phyloP scores from a whole-genome alignment of 2,797 vertebrate species.

The Chaenodraco wilsoni region DNA sequence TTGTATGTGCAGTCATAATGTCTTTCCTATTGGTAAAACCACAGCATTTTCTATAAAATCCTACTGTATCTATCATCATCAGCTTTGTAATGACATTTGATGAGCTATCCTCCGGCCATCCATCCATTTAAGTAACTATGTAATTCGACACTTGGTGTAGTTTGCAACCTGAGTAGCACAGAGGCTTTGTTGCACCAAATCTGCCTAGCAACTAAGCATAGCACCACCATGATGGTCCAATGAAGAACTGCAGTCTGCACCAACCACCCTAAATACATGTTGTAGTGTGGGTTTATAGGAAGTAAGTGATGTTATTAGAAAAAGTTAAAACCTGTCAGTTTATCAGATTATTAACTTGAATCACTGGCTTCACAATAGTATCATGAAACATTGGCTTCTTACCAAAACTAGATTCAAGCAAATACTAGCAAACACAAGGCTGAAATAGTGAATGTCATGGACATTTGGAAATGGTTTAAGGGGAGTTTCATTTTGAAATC shows the following conservation, averaged over 20 bases:
- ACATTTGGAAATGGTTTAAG: not conserved
- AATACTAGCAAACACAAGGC: not conserved
- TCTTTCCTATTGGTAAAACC: not conserved
- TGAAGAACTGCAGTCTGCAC: conserved; percentile 21
- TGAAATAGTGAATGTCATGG: too few relatives aligned
- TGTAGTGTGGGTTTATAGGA: not conserved
- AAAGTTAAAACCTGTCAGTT: not conserved
- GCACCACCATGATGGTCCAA: not conserved
- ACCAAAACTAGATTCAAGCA: not conserved
- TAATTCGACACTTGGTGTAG: conserved; percentile 3
- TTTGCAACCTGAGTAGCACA: not conserved
- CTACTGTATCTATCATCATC: not conserved
- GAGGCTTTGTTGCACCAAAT: not conserved
- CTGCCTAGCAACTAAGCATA: conserved; percentile 5
- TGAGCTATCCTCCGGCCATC: not conserved
- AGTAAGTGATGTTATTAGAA: not conserved
- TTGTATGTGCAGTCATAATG: not conserved
- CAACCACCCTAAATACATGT: not conserved
- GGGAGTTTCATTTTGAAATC: conserved; percentile 18
- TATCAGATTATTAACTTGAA: not conserved
- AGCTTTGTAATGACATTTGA: conserved; percentile 4
- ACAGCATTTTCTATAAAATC: not conserved
- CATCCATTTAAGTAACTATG: not conserved
- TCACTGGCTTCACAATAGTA: not conserved
- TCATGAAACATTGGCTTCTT: not conserved